These are phyloP conservation scores for Helicoverpa zea DNA, from an alignment of 1,140 invertebrate species.

Conservation along the genomic window DNA sequence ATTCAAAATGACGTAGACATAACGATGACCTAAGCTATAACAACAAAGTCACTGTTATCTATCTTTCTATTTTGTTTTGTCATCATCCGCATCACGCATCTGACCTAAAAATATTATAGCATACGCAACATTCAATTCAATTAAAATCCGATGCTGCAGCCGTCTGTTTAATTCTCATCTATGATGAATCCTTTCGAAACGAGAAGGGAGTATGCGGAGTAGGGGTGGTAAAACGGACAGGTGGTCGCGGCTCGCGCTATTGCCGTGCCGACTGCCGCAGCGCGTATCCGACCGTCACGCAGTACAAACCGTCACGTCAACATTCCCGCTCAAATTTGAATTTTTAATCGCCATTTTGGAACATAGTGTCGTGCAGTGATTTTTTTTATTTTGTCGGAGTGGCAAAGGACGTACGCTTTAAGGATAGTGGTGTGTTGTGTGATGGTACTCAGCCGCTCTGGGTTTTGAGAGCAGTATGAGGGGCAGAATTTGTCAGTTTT, in stretches of 20 bases:
- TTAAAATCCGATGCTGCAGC: constrained; percentile 70
- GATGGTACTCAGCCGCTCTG: constrained; percentile 83
- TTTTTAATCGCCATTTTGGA: constrained; percentile 23
- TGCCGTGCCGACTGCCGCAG: constrained; percentile 69
- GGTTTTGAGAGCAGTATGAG: constrained; percentile 80
- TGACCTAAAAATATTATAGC: constrained; percentile 46
- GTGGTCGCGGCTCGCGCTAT: constrained; percentile 69
- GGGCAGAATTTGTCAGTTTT: constrained; percentile 74
- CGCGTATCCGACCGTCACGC: constrained; percentile 62
- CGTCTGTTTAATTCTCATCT: constrained; percentile 65
- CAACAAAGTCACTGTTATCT: too few relatives aligned
- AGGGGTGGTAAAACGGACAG: constrained; percentile 83
- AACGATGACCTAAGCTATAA: not conserved
- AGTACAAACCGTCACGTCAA: constrained; percentile 60
- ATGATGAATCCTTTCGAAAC: constrained; percentile 81
- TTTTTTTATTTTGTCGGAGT: constrained; percentile 49
- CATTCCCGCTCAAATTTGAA: constrained; percentile 34
- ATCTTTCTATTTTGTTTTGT: constrained; percentile 7
- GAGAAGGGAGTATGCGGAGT: constrained; percentile 76
- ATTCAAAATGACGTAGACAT: not conserved
- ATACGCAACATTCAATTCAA: constrained; percentile 79
- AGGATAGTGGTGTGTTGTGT: constrained; percentile 72
- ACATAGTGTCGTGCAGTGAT: constrained; percentile 48
- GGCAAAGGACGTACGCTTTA: constrained; percentile 47
- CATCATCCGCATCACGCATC: constrained; percentile 10